phyloP scores from a whole-genome alignment of 2,797 vertebrate species.

The Sitta carolinensis region DNA sequence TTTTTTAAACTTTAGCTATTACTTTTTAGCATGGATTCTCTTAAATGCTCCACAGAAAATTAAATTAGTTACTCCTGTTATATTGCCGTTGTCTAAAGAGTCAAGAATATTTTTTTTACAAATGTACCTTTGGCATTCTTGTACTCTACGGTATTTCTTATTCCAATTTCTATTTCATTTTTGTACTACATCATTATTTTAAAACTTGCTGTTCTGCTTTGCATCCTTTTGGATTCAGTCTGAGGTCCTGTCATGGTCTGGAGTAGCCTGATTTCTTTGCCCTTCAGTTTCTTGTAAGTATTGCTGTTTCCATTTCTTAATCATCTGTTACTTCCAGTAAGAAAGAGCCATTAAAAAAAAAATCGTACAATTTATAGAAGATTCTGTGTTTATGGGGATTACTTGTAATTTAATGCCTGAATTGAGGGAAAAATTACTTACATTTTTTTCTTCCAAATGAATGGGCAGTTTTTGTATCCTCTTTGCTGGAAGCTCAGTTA shows the following conservation, averaged over 20 bases:
- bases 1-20: not conserved
- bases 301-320: not conserved
- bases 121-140: not conserved
- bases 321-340: not conserved
- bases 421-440: not conserved
- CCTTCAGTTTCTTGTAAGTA: not conserved
- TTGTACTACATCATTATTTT: not conserved
- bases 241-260: not conserved
- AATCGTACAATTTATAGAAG: not conserved
- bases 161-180: not conserved
- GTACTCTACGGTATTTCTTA: not conserved
- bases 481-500: not conserved
- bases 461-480: not conserved
- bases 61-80: not conserved
- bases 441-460: not conserved
- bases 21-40: not conserved
- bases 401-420: not conserved
- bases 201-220: not conserved
- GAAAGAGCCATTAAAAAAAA: not conserved
- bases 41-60: not conserved
- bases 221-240: not conserved
- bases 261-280: not conserved
- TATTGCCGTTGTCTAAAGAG: not conserved
- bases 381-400: not conserved
- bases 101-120: not conserved